phyloP scores from a whole-genome alignment of 2,113 vertebrate species.

The Zootoca vivipara region DNA sequence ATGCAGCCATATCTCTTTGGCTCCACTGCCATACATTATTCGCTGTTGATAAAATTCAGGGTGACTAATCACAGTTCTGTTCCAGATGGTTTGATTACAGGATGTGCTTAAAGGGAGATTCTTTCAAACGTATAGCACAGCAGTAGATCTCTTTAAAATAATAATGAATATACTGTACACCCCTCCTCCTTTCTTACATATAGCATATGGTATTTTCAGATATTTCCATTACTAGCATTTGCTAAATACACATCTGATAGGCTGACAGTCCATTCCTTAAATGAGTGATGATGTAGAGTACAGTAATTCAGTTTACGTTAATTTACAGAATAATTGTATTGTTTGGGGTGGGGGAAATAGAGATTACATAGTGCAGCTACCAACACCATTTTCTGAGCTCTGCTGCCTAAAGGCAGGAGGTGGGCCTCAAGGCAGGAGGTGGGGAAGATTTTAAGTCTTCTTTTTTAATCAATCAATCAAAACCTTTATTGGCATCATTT shows the following conservation, averaged over 20 bases:
- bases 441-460: no score
- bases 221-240: not conserved
- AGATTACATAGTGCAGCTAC: no score
- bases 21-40: constrained; percentile 65
- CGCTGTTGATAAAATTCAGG: constrained; percentile 76
- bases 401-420: no score
- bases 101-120: constrained; percentile 76
- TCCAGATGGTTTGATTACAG: constrained; percentile 81
- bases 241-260: not conserved
- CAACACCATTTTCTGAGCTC: no score
- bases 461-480: no score
- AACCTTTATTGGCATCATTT: no score
- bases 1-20: constrained; percentile 61
- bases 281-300: not conserved
- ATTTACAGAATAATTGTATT: no score
- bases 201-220: not conserved
- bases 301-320: no score
- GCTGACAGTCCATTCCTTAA: not conserved
- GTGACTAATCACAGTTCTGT: constrained; percentile 78
- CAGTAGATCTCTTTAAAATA: constrained; percentile 41
- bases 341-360: no score
- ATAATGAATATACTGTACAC: not conserved
- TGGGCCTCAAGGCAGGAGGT: no score
- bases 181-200: not conserved
- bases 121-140: constrained; percentile 66